Evolutionary conservation across 2,888 invertebrate genomes (phyloP).

Genomic region (Hirtodrosophila confusa): DNA sequence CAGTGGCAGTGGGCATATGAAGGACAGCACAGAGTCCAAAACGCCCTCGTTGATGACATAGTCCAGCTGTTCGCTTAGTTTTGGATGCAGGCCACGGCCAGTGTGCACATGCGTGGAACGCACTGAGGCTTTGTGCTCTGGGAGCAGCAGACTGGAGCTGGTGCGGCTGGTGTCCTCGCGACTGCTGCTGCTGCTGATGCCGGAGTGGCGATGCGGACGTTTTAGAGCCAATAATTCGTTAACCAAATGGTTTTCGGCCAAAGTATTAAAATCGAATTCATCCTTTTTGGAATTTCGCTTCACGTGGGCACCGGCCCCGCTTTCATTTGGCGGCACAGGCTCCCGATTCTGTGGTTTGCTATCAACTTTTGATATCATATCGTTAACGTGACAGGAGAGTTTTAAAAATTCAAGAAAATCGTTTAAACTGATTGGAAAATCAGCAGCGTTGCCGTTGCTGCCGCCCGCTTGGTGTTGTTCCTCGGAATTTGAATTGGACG

Average conservation of each 20-base stretch:
- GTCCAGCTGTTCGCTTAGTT: constrained; percentile 80
- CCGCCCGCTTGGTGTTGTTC: constrained; percentile 34
- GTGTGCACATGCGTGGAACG: constrained; percentile 46
- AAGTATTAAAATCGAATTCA: constrained; percentile 77
- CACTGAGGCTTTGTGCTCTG: constrained; percentile 31
- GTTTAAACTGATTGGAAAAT: constrained; percentile 81
- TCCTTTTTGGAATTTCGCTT: constrained; percentile 66
- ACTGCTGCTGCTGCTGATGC: constrained; percentile 1
- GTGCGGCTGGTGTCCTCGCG: constrained; percentile 38
- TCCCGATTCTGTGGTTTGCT: constrained; percentile 62
- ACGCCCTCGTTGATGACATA: constrained; percentile 92
- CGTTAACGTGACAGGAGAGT: constrained; percentile 84
- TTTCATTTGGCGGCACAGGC: constrained; percentile 59
- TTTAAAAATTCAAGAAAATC: constrained; percentile 84
- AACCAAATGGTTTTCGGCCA: constrained; percentile 81
- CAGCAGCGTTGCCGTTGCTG: constrained; percentile 37
- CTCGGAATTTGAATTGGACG: constrained; percentile 15
- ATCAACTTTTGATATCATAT: constrained; percentile 79
- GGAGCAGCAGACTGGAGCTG: constrained; percentile 17
- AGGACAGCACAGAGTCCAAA: constrained; percentile 92
- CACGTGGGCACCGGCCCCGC: constrained; percentile 8
- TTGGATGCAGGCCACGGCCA: constrained; percentile 75
- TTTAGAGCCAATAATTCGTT: constrained; percentile 74
- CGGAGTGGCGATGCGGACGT: constrained; percentile 22
- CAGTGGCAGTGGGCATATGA: constrained; percentile 85